phyloP scores from a whole-genome alignment of 1,140 invertebrate genomes.

The Drosophila miranda region DNA sequence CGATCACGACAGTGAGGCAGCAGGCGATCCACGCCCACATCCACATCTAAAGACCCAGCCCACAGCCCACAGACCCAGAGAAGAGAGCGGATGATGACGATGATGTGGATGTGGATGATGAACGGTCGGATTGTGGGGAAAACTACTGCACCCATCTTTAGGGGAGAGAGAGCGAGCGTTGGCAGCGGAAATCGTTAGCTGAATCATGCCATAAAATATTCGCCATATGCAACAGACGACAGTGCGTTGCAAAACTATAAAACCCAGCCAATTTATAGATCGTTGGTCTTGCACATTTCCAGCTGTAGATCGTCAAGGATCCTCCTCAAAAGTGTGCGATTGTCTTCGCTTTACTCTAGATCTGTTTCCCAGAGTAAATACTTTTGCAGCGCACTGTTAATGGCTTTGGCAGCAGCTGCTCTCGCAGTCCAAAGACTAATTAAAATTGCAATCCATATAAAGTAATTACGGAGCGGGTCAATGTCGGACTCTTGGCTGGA shows the following conservation, averaged over 20 bases:
- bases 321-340: neutral
- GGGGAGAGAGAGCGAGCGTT: slow-evolving; percentile 29
- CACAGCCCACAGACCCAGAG: slow-evolving; percentile 17
- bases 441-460: slow-evolving; percentile 43
- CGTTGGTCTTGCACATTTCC: neutral
- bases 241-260: slow-evolving; percentile 43
- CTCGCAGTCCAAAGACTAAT: slow-evolving; percentile 27
- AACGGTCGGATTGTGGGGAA: slow-evolving; percentile 29
- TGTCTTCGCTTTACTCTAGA: too few relatives aligned
- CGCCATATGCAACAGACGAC: slow-evolving; percentile 35
- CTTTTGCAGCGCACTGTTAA: slow-evolving; percentile 32
- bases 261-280: slow-evolving; percentile 4
- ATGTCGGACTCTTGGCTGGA: slow-evolving; percentile 24
- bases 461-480: slow-evolving; percentile 37
- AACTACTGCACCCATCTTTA: slow-evolving; percentile 60
- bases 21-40: slow-evolving; percentile 40
- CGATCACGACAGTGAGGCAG: slow-evolving; percentile 48
- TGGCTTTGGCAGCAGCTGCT: slow-evolving; percentile 7
- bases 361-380: too few relatives aligned
- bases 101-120: slow-evolving; percentile 1
- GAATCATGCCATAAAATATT: slow-evolving; percentile 59
- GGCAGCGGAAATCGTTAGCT: slow-evolving; percentile 73
- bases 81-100: slow-evolving; percentile 32
- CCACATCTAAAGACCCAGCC: slow-evolving; percentile 14
- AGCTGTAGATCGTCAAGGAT: neutral